Conservation (phyloP, 1,140 invertebrate species). For the Drosophila nigromelanica region DNA sequence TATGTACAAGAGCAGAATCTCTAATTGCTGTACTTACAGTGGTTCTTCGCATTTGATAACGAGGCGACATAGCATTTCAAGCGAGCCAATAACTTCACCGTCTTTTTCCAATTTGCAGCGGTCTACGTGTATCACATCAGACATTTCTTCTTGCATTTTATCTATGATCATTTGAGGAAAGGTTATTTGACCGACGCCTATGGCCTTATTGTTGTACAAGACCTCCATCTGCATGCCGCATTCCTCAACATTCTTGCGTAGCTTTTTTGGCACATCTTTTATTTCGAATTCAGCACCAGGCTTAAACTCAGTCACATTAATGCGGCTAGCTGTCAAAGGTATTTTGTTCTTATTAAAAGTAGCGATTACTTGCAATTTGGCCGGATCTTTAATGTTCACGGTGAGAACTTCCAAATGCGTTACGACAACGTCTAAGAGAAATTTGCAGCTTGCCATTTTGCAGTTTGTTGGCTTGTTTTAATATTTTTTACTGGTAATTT, state of each 20-base stretch:
- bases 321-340: constrained; percentile 31
- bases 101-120: constrained; percentile 5
- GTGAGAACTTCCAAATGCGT: constrained; percentile 10
- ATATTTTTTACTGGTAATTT: no score
- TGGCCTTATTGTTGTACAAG: background rate
- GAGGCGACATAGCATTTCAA: constrained; percentile 37
- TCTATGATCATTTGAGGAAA: constrained; percentile 17
- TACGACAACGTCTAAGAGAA: constrained; percentile 54
- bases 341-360: constrained; percentile 38
- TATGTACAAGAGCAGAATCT: background rate
- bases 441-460: constrained; percentile 17
- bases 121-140: constrained; percentile 28
- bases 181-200: constrained; percentile 11
- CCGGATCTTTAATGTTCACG: constrained; percentile 6
- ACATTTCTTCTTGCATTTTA: constrained; percentile 25
- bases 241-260: constrained; percentile 25
- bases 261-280: background rate
- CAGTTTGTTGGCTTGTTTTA: background rate
- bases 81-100: background rate
- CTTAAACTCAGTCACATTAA: constrained; percentile 55
- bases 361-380: constrained; percentile 6
- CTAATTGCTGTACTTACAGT: constrained; percentile 19
- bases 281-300: constrained; percentile 10
- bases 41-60: constrained; percentile 43
- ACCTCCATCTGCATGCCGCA: constrained; percentile 31